These are phyloP conservation scores for Onychostruthus taczanowskii DNA, from an alignment of 2,113 vertebrate species.

Conservation along the genomic window DNA sequence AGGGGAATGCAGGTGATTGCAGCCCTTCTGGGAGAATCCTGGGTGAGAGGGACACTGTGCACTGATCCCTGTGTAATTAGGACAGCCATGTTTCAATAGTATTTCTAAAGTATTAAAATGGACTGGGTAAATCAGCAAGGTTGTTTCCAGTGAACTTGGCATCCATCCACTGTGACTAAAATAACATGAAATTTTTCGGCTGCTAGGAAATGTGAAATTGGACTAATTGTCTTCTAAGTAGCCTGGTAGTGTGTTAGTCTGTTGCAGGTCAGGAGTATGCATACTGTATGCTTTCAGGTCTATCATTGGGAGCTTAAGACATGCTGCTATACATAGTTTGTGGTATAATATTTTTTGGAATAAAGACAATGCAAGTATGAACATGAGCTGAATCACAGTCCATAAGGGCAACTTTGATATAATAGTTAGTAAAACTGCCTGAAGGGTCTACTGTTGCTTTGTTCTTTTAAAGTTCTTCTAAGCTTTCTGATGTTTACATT, in stretches of 20 bases:
- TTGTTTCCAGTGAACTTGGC: slow-evolving; percentile 86
- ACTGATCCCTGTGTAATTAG: slow-evolving; percentile 89
- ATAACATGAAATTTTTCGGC: slow-evolving; percentile 89
- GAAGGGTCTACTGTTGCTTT: background rate
- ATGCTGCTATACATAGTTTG: background rate
- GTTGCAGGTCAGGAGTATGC: slow-evolving; percentile 34
- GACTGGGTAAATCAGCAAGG: slow-evolving; percentile 77
- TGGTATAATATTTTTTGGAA: background rate
- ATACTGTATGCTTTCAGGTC: background rate
- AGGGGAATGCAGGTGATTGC: slow-evolving; percentile 87
- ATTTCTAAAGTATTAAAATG: slow-evolving; percentile 87
- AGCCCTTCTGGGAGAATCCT: slow-evolving; percentile 83
- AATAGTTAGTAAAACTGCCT: background rate
- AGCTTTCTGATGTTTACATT: too few relatives aligned
- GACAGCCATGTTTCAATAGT: slow-evolving; percentile 85
- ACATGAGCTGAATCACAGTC: background rate
- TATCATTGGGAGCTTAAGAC: background rate
- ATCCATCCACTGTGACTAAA: slow-evolving; percentile 84
- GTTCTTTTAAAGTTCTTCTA: too few relatives aligned
- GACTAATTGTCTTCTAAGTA: slow-evolving; percentile 87
- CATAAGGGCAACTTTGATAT: background rate
- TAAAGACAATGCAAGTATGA: background rate
- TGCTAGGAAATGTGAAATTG: slow-evolving; percentile 89
- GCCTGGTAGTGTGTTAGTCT: slow-evolving; percentile 70
- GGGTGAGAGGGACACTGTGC: slow-evolving; percentile 80